Conservation (phyloP, 2,888 invertebrate species). For the Sinohyriopsis cumingii region DNA sequence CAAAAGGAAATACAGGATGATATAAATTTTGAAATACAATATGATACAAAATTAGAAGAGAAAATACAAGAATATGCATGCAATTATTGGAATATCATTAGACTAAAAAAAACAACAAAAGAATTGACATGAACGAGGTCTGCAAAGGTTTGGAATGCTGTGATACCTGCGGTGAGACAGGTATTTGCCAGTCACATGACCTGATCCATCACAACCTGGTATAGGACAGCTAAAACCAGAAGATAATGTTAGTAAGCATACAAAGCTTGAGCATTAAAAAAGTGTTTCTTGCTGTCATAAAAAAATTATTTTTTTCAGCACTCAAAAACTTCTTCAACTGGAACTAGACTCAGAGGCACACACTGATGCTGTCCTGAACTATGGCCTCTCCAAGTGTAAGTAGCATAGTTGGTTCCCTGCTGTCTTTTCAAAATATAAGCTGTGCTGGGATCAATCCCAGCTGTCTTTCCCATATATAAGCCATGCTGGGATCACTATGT, state of each 20-base stretch:
- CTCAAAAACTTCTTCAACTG: too few species aligned
- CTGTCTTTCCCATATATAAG: too few species aligned
- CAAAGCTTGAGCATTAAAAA: neutral
- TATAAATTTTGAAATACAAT: neutral
- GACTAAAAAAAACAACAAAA: neutral
- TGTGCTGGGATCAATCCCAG: too few species aligned
- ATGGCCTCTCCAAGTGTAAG: too few species aligned
- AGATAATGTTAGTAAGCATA: conserved; percentile 6
- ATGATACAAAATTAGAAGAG: neutral
- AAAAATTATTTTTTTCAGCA: too few species aligned
- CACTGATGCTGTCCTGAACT: too few species aligned
- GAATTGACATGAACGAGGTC: too few species aligned
- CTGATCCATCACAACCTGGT: conserved; percentile 96
- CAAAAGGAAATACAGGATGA: neutral
- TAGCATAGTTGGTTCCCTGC: too few species aligned
- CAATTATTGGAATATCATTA: neutral
- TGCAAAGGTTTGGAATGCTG: neutral
- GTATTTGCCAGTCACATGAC: conserved; percentile 98
- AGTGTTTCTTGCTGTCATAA: too few species aligned
- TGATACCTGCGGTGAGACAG: conserved; percentile 83
- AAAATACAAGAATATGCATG: neutral
- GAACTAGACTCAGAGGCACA: too few species aligned
- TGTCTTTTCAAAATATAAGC: too few species aligned
- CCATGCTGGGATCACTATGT: too few species aligned
- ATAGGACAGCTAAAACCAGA: conserved; percentile 85